A percentile compares a stretch with the other conserved stretches of the same genome.
phyloP scores from a whole-genome alignment of 2,113 vertebrate genomes.

The Circaetus gallicus region DNA sequence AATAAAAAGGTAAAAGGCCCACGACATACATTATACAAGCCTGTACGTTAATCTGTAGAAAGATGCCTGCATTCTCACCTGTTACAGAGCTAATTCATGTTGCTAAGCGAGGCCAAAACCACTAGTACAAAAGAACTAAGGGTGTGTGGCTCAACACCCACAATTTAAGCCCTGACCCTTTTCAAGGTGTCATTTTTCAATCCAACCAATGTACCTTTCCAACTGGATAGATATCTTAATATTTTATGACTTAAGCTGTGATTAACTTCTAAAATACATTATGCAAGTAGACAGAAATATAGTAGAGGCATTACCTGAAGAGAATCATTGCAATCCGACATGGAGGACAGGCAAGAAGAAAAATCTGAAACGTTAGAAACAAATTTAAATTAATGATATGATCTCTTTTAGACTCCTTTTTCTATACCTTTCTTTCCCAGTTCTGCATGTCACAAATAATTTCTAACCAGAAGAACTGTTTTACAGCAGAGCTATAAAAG shows the following conservation, averaged over 20 bases:
- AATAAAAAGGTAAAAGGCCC: not conserved
- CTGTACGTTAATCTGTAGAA: not conserved
- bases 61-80: not conserved
- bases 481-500: not conserved
- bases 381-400: not conserved
- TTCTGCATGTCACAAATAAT: not conserved
- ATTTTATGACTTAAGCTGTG: not conserved
- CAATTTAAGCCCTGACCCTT: not conserved
- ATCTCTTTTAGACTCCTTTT: not conserved
- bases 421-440: not conserved
- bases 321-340: slow-evolving; percentile 85
- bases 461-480: not conserved
- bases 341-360: slow-evolving; percentile 93
- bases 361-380: slow-evolving; percentile 83
- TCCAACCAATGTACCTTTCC: not conserved
- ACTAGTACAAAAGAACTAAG: not conserved
- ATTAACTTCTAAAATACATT: not conserved
- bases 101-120: not conserved
- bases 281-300: not conserved
- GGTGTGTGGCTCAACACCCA: not conserved
- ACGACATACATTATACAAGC: not conserved
- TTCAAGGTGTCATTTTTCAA: not conserved
- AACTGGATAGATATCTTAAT: not conserved
- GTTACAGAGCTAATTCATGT: not conserved
- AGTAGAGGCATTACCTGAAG: slow-evolving; percentile 82